Evolutionary conservation across 2,888 invertebrate genomes (phyloP).

Genomic region (Pyrrhosoma nymphula): DNA sequence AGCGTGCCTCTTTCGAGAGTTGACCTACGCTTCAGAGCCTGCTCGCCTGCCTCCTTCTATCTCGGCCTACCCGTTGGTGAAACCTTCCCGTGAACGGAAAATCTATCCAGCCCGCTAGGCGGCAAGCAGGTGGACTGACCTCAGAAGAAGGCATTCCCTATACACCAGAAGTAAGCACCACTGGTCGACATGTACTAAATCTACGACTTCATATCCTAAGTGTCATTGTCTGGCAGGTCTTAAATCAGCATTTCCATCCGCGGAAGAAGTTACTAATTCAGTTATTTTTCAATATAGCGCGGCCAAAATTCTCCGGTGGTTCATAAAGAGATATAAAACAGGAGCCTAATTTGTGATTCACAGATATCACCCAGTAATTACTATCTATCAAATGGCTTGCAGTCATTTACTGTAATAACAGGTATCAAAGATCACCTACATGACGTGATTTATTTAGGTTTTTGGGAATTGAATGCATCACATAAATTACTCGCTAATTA

Average conservation of each 20-base stretch:
- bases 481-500: too few species aligned
- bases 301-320: not conserved
- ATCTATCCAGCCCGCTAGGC: not conserved
- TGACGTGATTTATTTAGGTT: too few species aligned
- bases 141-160: not conserved
- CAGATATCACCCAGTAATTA: too few species aligned
- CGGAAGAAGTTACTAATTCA: too few species aligned
- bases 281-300: not conserved
- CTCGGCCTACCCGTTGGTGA: not conserved
- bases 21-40: constrained; percentile 53
- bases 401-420: too few species aligned
- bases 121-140: constrained; percentile 13
- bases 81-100: not conserved
- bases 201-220: not conserved
- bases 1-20: constrained; percentile 59
- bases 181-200: too few species aligned
- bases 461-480: too few species aligned
- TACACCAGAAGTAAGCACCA: not conserved
- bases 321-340: not conserved
- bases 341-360: too few species aligned
- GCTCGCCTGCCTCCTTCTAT: not conserved
- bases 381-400: too few species aligned
- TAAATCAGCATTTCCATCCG: too few species aligned
- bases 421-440: too few species aligned
- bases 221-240: not conserved